Percentiles rank a stretch among this genome's conserved stretches.
Evolutionary conservation across 1,140 invertebrate genomes (phyloP).

Genomic region (Matsumurasca onukii): DNA sequence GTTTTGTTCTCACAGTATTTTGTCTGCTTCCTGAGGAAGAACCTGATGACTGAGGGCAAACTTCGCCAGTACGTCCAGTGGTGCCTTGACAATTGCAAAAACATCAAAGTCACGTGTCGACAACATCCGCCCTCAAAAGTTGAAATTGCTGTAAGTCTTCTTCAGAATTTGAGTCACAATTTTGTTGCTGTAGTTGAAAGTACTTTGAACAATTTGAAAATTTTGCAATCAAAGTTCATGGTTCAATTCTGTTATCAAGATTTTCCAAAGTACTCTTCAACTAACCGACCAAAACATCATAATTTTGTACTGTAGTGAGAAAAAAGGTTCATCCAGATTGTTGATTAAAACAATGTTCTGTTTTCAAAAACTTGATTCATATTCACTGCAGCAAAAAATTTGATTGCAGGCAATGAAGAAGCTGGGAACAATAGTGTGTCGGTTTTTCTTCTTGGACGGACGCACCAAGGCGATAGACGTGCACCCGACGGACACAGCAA

Average conservation of each 20-base stretch:
- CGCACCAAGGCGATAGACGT: constrained; percentile 94
- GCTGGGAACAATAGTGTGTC: constrained; percentile 88
- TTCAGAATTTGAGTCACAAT: neutral
- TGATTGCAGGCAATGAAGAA: constrained; percentile 88
- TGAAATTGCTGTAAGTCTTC: constrained; percentile 79
- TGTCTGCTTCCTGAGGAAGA: constrained; percentile 75
- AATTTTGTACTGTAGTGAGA: too few species aligned
- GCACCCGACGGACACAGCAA: constrained; percentile 90
- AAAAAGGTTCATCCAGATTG: too few species aligned
- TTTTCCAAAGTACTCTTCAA: too few species aligned
- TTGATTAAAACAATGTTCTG: too few species aligned
- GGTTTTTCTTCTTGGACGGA: constrained; percentile 94
- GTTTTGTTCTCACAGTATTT: constrained; percentile 64
- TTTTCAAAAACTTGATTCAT: too few species aligned
- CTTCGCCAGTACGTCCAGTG: constrained; percentile 87
- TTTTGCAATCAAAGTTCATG: too few species aligned
- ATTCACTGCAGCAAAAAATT: too few species aligned
- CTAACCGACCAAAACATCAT: too few species aligned
- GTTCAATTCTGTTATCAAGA: too few species aligned
- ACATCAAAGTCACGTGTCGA: constrained; percentile 77
- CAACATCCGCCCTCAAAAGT: constrained; percentile 87
- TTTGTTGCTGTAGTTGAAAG: too few species aligned
- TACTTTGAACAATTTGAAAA: too few species aligned
- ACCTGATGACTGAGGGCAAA: constrained; percentile 67
- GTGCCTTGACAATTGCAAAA: constrained; percentile 91